Percentiles rank a stretch among this genome's conserved stretches.
These are phyloP conservation scores for Lordiphosa collinella DNA, from an alignment of 1,140 invertebrate genomes.

Conservation along the genomic window DNA sequence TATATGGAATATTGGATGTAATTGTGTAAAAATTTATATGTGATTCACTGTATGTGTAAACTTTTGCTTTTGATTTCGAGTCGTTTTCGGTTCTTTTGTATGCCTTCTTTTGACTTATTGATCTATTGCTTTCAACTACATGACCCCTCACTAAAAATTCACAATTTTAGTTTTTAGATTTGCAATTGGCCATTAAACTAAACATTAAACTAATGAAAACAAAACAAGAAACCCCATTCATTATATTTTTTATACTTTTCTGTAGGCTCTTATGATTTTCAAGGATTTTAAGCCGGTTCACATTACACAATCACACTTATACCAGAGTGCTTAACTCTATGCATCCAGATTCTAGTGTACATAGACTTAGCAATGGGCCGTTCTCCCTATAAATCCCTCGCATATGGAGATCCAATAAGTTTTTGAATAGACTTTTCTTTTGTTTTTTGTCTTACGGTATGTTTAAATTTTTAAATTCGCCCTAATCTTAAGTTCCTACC, in stretches of 20 bases:
- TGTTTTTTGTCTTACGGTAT: too few relatives aligned
- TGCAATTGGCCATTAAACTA: constrained; percentile 41
- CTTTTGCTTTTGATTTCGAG: constrained; percentile 33
- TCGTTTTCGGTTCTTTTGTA: constrained; percentile 27
- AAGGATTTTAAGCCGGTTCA: too few relatives aligned
- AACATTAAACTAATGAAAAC: constrained; percentile 18
- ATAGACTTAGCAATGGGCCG: too few relatives aligned
- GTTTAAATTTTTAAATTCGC: too few relatives aligned
- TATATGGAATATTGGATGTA: constrained; percentile 79
- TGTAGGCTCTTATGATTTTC: too few relatives aligned
- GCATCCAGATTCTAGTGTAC: too few relatives aligned
- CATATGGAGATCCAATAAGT: too few relatives aligned
- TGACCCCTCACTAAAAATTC: constrained; percentile 30
- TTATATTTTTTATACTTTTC: neutral
- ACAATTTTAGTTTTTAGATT: constrained; percentile 30
- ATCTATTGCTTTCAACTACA: constrained; percentile 39
- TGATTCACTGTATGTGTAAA: constrained; percentile 79
- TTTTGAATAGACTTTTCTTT: too few relatives aligned
- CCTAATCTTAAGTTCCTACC: too few relatives aligned
- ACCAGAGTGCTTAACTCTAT: too few relatives aligned
- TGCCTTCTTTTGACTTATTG: constrained; percentile 6
- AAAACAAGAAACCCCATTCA: constrained; percentile 5
- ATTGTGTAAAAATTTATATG: constrained; percentile 77
- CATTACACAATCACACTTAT: too few relatives aligned
- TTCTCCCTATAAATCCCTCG: too few relatives aligned